Evolutionary conservation across 2,113 vertebrate species (phyloP), one percentile per base, ranked within the genome.

Genomic region (Stigmatopora nigra): DNA sequence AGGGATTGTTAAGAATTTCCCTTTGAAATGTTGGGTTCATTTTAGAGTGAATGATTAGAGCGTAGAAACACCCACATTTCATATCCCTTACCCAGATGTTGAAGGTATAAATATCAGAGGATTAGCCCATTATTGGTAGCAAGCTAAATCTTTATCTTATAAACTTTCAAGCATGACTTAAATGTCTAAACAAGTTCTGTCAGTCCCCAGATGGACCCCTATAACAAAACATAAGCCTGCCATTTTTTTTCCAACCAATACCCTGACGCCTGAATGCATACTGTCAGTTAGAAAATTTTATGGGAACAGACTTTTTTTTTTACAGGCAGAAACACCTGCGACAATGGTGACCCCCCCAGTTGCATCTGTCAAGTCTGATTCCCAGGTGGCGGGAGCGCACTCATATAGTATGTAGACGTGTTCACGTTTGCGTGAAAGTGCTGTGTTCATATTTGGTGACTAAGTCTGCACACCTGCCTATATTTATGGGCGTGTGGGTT

Each of bases 311-410:
- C 53, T 14, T 70, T 81, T 5, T 14, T 70, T 81, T 82, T 81
- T 75, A 75, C 69, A 73, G 72, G 73, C 70, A 81, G 73, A 80
- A 75, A 69, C 77, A 77, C 67, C 77, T 78, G 75, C 14, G 1
- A 64, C 71, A 79, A 47, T 49, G 63, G 64, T 81, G 76, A 79
- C 79, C 77, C 52, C 25, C 25, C 56, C 1, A 52, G 69, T 78
- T 79, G 72, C 82, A 70, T 81, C 80, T 79, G 72, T 84, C 78
- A 81, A 69, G 65, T 63, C 61, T 62, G 68, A 25, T 44, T 78
- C 74, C 67, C 79, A 71, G 77, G 79, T 69, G 79, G 77, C 63
- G 68, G 49, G 48, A 58, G 56, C 35, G 25, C 75, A 48, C 46
- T 64, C 64, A 16, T 57, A 57, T 46, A 53, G 2, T 61, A 48